phyloP scores from a whole-genome alignment of 2,113 vertebrate genomes.

The Hemiscyllium ocellatum region DNA sequence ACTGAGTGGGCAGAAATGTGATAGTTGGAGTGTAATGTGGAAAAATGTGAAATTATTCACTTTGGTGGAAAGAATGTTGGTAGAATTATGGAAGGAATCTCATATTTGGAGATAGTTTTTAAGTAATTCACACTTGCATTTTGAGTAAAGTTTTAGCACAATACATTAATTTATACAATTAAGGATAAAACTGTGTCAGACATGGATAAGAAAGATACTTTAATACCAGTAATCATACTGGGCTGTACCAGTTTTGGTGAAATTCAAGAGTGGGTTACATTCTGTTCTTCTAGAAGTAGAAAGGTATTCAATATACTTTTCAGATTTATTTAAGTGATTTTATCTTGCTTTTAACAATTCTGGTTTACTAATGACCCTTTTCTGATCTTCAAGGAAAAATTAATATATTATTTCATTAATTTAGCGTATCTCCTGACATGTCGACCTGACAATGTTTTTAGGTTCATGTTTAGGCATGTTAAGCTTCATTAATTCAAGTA shows the following conservation, averaged over 20 bases:
- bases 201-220: neutral
- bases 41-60: too few relatives aligned
- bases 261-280: neutral
- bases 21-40: too few relatives aligned
- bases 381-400: neutral
- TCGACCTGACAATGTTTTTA: neutral
- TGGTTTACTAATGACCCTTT: neutral
- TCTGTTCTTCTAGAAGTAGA: neutral
- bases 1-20: too few relatives aligned
- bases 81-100: neutral
- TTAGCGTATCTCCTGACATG: neutral
- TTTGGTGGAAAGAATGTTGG: too few relatives aligned
- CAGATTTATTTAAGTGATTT: neutral
- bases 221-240: neutral
- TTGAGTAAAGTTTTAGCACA: neutral
- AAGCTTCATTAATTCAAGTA: neutral
- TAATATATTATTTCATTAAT: neutral
- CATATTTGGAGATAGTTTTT: neutral
- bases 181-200: neutral
- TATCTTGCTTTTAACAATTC: neutral
- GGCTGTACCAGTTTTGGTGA: neutral
- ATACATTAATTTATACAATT: neutral
- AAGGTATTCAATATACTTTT: neutral
- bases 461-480: neutral
- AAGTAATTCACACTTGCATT: neutral